These are phyloP conservation scores for Phaetusa simplex DNA, from an alignment of 2,113 vertebrate genomes.

Conservation along the genomic window DNA sequence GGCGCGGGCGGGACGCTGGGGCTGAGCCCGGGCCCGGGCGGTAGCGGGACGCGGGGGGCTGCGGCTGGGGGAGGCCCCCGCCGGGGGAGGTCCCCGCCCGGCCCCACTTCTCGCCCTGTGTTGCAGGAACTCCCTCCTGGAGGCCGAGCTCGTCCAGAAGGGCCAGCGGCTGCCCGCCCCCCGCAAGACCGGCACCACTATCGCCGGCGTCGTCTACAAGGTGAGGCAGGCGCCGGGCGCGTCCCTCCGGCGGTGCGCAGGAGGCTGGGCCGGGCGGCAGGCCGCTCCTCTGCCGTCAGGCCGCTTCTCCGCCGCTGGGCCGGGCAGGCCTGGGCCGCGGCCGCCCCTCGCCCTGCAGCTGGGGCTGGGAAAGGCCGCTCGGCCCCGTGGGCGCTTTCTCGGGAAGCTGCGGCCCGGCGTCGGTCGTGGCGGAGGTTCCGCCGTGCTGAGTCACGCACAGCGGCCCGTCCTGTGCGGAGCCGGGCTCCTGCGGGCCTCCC, in stretches of 20 bases:
- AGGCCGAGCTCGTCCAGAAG: conserved; percentile 77
- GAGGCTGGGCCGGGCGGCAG: background rate
- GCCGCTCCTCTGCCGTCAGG: too few relatives aligned
- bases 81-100: too few relatives aligned
- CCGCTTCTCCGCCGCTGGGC: background rate
- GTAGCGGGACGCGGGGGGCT: background rate
- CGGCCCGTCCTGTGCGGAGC: background rate
- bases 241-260: background rate
- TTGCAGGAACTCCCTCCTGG: conserved; percentile 85
- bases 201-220: conserved; percentile 92
- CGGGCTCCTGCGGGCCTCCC: background rate
- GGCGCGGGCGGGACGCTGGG: background rate
- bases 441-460: background rate
- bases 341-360: background rate
- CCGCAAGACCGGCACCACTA: conserved; percentile 95
- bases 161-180: conserved; percentile 81
- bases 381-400: background rate
- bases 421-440: background rate
- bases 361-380: background rate
- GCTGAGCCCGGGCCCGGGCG: accelerated
- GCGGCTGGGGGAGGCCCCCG: too few relatives aligned
- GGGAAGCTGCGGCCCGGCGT: background rate
- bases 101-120: background rate
- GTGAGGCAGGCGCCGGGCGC: conserved; percentile 57
- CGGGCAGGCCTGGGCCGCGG: too few relatives aligned